phyloP scores from a whole-genome alignment of 2,888 invertebrate genomes.

The Neocrepidodera transversa region DNA sequence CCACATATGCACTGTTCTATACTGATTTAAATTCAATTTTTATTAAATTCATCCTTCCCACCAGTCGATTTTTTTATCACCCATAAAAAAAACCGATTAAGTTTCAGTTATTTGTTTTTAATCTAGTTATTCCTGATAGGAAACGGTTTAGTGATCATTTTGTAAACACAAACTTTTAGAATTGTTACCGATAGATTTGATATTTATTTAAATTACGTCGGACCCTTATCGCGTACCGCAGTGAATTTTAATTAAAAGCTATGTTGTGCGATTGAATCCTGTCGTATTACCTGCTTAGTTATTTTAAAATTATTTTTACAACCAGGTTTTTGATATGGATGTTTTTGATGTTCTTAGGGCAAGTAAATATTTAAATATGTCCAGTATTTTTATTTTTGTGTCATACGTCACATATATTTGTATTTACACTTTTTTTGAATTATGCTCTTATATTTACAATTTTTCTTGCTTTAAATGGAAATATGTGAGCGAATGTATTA shows the following conservation, averaged over 20 bases:
- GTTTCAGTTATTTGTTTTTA: conserved; percentile 24
- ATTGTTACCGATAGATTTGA: neutral
- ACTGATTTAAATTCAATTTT: neutral
- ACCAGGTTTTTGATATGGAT: neutral
- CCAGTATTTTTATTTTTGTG: no score
- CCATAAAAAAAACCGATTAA: conserved; percentile 11
- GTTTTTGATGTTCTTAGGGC: neutral
- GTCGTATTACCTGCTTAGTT: neutral
- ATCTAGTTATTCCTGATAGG: no score
- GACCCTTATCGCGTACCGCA: neutral
- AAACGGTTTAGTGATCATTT: no score
- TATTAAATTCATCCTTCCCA: neutral
- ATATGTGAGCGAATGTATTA: no score
- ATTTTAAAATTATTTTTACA: neutral
- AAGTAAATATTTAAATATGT: no score
- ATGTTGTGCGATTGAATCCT: neutral
- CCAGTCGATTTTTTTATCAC: conserved; percentile 2
- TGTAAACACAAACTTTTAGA: neutral
- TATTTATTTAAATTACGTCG: no score
- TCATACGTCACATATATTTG: no score
- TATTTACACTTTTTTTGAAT: no score
- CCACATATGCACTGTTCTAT: neutral
- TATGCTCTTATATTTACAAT: no score
- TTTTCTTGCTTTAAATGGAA: no score
- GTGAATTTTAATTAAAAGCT: conserved; percentile 1